Evolutionary conservation across 2,797 vertebrate genomes (phyloP).

Genomic region (Danio aesculapii): DNA sequence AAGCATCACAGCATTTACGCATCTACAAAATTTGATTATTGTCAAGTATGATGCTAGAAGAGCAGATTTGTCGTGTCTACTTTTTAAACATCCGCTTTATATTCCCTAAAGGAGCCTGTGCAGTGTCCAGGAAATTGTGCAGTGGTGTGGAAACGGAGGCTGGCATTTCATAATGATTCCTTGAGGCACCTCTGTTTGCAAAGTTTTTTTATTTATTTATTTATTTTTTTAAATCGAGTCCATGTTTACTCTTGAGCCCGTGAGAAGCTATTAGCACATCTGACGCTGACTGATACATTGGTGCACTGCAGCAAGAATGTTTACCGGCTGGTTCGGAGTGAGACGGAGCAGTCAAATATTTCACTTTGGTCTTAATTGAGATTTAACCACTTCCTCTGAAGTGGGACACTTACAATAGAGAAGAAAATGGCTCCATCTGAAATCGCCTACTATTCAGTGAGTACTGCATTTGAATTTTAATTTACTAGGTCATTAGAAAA

Average conservation of each 20-base stretch:
- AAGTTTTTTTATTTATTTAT: not conserved
- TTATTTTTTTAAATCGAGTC: too few species aligned
- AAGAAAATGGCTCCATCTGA: too few species aligned
- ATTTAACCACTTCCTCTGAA: not conserved
- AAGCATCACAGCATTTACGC: not conserved
- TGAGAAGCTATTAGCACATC: slow-evolving; percentile 22
- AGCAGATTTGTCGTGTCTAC: not conserved
- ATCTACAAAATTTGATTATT: not conserved
- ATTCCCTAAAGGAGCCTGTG: not conserved
- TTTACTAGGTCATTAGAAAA: too few species aligned
- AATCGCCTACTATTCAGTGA: too few species aligned
- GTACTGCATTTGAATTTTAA: too few species aligned
- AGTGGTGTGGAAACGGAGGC: slow-evolving; percentile 22
- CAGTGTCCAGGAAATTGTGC: slow-evolving; percentile 27
- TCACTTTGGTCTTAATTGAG: too few species aligned
- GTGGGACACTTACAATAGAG: not conserved
- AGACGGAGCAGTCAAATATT: not conserved
- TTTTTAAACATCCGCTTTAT: slow-evolving; percentile 12
- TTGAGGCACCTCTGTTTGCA: slow-evolving; percentile 27
- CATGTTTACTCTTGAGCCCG: slow-evolving; percentile 25
- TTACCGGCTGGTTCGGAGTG: not conserved
- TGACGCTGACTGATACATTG: slow-evolving; percentile 6
- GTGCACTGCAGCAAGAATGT: slow-evolving; percentile 31
- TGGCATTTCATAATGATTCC: slow-evolving; percentile 26
- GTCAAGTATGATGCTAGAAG: not conserved